Conservation (phyloP, 2,113 vertebrate genomes). For the Tonatia bakeri region DNA sequence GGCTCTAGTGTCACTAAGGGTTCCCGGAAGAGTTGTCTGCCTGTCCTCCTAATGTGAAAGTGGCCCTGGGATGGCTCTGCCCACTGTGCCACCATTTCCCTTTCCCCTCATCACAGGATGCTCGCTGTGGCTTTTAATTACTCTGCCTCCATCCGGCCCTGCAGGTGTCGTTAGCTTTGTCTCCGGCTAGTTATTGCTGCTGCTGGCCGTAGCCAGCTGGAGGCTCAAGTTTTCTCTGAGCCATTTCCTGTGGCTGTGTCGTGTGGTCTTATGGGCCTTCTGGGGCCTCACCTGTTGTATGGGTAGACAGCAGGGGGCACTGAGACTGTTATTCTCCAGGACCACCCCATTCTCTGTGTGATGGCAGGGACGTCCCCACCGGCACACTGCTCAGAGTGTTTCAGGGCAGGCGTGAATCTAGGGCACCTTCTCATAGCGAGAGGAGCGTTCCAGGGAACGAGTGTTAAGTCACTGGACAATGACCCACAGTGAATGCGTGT, state of each 20-base stretch:
- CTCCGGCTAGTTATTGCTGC: neutral
- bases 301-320: neutral
- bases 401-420: neutral
- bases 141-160: neutral
- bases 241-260: neutral
- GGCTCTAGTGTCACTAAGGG: neutral
- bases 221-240: neutral
- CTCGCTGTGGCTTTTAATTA: constrained; percentile 43
- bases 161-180: neutral
- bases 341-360: neutral
- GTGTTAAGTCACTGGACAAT: neutral
- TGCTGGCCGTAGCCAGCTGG: neutral
- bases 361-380: neutral
- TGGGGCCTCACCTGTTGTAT: fast-evolving
- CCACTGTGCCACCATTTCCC: neutral
- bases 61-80: neutral
- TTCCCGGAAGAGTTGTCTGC: neutral
- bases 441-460: neutral
- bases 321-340: neutral
- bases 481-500: neutral
- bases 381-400: neutral
- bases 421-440: neutral
- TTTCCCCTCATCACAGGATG: constrained; percentile 32
- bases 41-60: constrained; percentile 35
- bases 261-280: neutral